Evolutionary conservation across 2,888 invertebrate genomes (phyloP).

Genomic region (Limnephilus lunatus): DNA sequence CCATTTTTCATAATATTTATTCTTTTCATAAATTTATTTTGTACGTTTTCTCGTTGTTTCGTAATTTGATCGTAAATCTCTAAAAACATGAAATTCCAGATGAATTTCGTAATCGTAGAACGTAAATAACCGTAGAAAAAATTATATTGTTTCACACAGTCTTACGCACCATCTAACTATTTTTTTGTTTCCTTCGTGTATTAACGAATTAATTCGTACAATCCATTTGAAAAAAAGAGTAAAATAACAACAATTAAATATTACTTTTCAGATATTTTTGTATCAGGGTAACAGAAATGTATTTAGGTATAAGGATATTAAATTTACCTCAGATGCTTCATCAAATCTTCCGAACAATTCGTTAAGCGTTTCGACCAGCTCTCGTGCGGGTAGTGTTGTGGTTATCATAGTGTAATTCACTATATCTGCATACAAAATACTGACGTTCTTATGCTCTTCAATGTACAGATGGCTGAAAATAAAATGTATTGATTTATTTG

Average conservation of each 20-base stretch:
- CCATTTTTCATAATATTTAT: conserved; percentile 33
- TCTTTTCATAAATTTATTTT: conserved; percentile 21
- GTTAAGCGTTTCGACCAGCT: conserved; percentile 91
- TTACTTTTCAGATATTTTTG: not conserved
- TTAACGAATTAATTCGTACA: not conserved
- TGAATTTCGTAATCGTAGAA: not conserved
- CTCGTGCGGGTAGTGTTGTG: conserved; percentile 86
- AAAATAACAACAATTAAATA: not conserved
- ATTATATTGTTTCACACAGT: not conserved
- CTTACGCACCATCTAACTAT: not conserved
- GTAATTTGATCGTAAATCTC: conserved; percentile 33
- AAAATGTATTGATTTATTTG: not conserved
- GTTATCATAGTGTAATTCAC: conserved; percentile 95
- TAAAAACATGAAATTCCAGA: not conserved
- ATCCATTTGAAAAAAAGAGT: not conserved
- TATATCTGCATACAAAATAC: conserved; percentile 94
- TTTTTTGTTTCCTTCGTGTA: not conserved
- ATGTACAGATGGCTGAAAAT: conserved; percentile 89
- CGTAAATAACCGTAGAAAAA: not conserved
- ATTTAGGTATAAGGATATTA: not conserved
- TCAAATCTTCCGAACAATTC: conserved; percentile 95
- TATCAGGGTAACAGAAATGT: not conserved
- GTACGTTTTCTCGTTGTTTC: conserved; percentile 15
- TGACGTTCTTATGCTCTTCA: conserved; percentile 91
- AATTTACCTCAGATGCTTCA: conserved; percentile 88